phyloP scores from a whole-genome alignment of 2,888 invertebrate species.

The Liposcelis brunnea region DNA sequence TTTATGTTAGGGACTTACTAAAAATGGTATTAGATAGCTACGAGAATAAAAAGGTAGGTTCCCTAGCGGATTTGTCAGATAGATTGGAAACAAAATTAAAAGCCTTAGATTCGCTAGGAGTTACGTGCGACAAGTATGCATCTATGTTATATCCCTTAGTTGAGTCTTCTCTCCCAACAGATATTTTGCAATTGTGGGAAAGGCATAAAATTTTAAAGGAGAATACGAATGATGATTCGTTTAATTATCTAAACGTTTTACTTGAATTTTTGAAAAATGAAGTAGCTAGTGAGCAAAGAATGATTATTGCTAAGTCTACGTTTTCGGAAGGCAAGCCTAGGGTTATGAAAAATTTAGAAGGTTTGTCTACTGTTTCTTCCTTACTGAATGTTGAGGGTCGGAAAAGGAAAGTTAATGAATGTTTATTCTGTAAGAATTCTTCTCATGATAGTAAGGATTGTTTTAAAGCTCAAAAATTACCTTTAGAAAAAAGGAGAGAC shows the following conservation, averaged over 20 bases:
- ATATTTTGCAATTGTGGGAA: conserved; percentile 18
- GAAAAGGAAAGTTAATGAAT: no score
- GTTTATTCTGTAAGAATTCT: no score
- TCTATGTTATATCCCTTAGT: conserved; percentile 21
- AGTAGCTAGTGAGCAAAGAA: neutral
- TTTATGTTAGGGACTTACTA: conserved; percentile 19
- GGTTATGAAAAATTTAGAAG: no score
- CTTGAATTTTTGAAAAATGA: neutral
- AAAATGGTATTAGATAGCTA: conserved; percentile 18
- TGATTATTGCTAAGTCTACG: no score
- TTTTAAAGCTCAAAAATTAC: no score
- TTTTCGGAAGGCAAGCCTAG: no score
- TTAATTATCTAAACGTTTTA: neutral
- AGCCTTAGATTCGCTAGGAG: conserved; percentile 19
- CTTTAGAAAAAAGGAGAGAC: no score
- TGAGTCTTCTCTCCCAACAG: conserved; percentile 20
- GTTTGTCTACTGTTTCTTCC: no score
- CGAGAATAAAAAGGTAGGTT: conserved; percentile 12
- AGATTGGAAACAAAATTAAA: conserved; percentile 20
- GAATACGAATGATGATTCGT: no score
- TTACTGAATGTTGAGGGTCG: no score
- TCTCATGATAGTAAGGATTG: no score
- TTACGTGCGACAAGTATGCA: conserved; percentile 19
- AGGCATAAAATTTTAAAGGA: neutral
- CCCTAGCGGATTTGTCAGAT: conserved; percentile 17